Evolutionary conservation across 2,888 invertebrate species (phyloP).

Genomic region (Rhagonycha lutea): DNA sequence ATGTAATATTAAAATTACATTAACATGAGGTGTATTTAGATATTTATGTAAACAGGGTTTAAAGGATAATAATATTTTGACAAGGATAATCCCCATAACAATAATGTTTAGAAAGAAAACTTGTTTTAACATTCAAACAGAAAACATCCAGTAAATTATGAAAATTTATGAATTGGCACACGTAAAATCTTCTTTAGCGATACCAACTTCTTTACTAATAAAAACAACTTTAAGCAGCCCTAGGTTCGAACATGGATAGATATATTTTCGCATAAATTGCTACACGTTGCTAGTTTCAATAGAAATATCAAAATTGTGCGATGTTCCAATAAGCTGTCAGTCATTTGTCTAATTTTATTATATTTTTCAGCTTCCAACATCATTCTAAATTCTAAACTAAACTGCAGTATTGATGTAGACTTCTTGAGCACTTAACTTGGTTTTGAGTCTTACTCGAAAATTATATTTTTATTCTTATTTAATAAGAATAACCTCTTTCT

Average conservation of each 20-base stretch:
- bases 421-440: too few species aligned
- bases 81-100: background rate
- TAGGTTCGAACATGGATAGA: background rate
- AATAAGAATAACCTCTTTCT: too few species aligned
- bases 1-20: background rate
- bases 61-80: background rate
- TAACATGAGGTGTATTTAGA: background rate
- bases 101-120: background rate
- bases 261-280: too few species aligned
- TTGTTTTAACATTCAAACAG: background rate
- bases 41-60: background rate
- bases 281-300: too few species aligned
- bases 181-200: background rate
- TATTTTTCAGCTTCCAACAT: too few species aligned
- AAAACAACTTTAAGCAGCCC: background rate
- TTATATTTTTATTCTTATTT: too few species aligned
- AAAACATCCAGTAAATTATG: background rate
- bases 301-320: too few species aligned
- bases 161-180: background rate
- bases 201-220: background rate
- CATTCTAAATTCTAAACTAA: too few species aligned
- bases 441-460: too few species aligned
- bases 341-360: too few species aligned
- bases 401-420: too few species aligned
- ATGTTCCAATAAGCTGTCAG: too few species aligned